Evolutionary conservation across 2,888 invertebrate genomes (phyloP).

Genomic region (Rhyacophila evoluta): DNA sequence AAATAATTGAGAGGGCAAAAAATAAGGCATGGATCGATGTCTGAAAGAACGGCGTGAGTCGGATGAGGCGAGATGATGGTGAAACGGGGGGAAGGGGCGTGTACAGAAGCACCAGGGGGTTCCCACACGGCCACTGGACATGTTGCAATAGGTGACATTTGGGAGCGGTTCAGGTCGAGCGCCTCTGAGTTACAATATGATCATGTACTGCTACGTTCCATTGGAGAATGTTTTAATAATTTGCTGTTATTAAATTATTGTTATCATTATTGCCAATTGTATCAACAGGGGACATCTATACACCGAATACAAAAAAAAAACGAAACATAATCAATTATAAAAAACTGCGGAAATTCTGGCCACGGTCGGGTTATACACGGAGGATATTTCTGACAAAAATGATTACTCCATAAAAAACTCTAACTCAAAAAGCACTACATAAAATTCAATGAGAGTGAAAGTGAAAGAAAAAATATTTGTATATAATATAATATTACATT

Average conservation of each 20-base stretch:
- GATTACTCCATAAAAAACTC: too few species aligned
- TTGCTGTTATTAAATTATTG: not conserved
- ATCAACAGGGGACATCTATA: slow-evolving; percentile 39
- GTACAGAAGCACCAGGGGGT: slow-evolving; percentile 17
- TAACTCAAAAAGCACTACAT: too few species aligned
- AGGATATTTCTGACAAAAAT: not conserved
- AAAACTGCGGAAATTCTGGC: slow-evolving; percentile 25
- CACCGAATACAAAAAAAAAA: slow-evolving; percentile 43
- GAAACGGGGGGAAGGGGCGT: not conserved
- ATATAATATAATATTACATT: too few species aligned
- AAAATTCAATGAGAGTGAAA: too few species aligned
- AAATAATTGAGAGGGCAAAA: not conserved
- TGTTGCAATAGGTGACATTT: slow-evolving; percentile 43
- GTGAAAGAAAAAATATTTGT: too few species aligned
- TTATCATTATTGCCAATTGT: slow-evolving; percentile 48
- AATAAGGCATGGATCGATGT: slow-evolving; percentile 12
- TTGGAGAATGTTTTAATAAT: slow-evolving; percentile 14
- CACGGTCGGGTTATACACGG: not conserved
- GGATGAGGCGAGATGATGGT: slow-evolving; percentile 52
- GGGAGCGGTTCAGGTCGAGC: slow-evolving; percentile 54
- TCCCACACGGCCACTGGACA: slow-evolving; percentile 39
- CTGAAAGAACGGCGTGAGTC: slow-evolving; percentile 27
- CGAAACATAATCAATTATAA: slow-evolving; percentile 18
- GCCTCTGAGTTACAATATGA: slow-evolving; percentile 51
- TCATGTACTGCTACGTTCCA: slow-evolving; percentile 14